These are phyloP conservation scores for Myioborus melanocephalus DNA, from an alignment of 2,797 vertebrate genomes.

Conservation along the genomic window DNA sequence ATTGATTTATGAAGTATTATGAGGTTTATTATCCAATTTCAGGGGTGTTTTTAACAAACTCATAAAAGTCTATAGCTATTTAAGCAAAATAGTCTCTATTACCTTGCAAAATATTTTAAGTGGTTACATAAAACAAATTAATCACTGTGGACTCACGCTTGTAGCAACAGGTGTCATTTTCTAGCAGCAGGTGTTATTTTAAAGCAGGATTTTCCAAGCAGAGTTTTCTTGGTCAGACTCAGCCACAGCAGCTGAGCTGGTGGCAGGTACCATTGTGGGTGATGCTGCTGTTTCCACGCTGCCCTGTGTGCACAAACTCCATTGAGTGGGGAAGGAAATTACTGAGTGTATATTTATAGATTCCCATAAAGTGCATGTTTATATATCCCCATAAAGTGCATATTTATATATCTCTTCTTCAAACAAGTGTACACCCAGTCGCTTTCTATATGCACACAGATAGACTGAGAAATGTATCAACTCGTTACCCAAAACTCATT, in stretches of 20 bases:
- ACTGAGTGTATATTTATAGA: neutral
- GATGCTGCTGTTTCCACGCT: neutral
- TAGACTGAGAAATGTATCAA: neutral
- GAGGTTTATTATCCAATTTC: neutral
- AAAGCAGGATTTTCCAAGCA: neutral
- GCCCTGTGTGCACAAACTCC: neutral
- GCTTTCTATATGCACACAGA: fast-evolving
- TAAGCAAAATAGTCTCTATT: neutral
- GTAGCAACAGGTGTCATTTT: neutral
- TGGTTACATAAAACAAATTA: neutral
- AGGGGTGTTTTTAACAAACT: neutral
- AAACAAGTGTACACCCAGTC: fast-evolving
- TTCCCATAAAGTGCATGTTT: neutral
- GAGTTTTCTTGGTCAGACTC: neutral
- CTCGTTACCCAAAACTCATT: neutral
- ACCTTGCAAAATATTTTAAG: neutral
- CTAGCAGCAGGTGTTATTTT: neutral
- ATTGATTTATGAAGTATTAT: neutral
- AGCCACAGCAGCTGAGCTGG: neutral
- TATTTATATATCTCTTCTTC: neutral
- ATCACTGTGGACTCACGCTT: neutral
- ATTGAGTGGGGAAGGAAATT: neutral
- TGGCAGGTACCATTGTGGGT: neutral
- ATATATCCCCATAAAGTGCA: neutral
- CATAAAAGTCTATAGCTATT: neutral